Conservation (phyloP, 2,113 vertebrate genomes). For the Osmerus mordax region DNA sequence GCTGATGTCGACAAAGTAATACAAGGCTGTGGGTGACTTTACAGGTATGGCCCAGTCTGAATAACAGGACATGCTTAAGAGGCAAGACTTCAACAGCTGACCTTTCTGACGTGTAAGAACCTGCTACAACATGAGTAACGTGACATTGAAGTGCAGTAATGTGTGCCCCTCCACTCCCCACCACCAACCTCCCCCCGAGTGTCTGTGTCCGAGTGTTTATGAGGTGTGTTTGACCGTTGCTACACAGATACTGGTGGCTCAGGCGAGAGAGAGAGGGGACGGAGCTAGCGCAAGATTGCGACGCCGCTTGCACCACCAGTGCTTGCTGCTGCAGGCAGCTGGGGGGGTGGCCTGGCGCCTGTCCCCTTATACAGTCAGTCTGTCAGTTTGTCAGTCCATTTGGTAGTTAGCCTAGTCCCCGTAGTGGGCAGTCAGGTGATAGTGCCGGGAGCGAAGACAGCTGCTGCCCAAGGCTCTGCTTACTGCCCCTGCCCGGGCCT, state of each 20-base stretch:
- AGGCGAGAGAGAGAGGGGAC: neutral
- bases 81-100: neutral
- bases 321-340: neutral
- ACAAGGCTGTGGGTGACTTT: too few relatives aligned
- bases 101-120: neutral
- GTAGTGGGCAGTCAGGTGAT: neutral
- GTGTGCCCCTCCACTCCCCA: neutral
- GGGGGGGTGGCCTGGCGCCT: neutral
- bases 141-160: slow-evolving; percentile 7
- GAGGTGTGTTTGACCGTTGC: slow-evolving; percentile 6
- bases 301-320: neutral
- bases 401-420: neutral
- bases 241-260: neutral
- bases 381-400: neutral
- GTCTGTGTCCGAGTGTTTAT: slow-evolving; percentile 9
- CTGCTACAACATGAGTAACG: neutral
- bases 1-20: neutral
- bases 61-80: neutral
- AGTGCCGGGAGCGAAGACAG: slow-evolving; percentile 2
- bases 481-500: neutral
- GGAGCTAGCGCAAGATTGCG: too few relatives aligned
- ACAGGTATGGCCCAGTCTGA: neutral
- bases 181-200: neutral
- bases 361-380: neutral
- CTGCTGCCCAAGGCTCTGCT: slow-evolving; percentile 6